Evolutionary conservation across 1,140 invertebrate genomes (phyloP), one percentile per base, ranked within the genome.

Genomic region (Habropoda laboriosa): DNA sequence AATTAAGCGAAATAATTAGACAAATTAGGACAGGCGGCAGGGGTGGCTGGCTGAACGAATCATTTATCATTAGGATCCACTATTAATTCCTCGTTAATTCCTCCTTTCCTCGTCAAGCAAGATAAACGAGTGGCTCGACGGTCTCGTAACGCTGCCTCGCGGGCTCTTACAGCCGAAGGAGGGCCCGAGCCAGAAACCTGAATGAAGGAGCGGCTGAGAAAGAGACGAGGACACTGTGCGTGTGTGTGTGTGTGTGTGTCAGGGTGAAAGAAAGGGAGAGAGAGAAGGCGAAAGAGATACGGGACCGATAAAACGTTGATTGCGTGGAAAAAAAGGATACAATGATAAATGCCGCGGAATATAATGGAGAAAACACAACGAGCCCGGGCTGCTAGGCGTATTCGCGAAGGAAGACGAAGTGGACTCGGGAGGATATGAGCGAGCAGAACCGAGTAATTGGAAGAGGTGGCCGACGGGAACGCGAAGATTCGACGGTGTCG

Each of bases 11-110:
- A 93, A 93, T 93, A 93, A 93, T 93, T 93, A 93, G 91, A 93
- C 92, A 93, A 92, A 93, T 93, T 92, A 91, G 91, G 92, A 87
- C 89, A 86, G 87, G 76, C 86, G 84, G 80, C 86, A 88, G 85
- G 86, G 86, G 85, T 88, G 88, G 82, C 86, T 89, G 88, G 87
- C 81, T 84, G 86, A 87, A 71, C 79, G 82, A 88, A 89, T 90
- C 90, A 90, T 93, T 93, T 93, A 91, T 93, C 92, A 92, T 93
- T 92, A 90, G 90, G 90, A 92, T 93, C 91, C 86, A 82, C 92
- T 91, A 93, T 93, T 93, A 93, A 93, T 93, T 93, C 92, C 92
- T 93, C 92, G 90, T 93, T 93, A 93, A 93, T 93, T 93, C 92
- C 90, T 92, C 91, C 92, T 93, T 93, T 93, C 92, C 91, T 93